phyloP scores from a whole-genome alignment of 2,113 vertebrate genomes.

The Alethe diademata region DNA sequence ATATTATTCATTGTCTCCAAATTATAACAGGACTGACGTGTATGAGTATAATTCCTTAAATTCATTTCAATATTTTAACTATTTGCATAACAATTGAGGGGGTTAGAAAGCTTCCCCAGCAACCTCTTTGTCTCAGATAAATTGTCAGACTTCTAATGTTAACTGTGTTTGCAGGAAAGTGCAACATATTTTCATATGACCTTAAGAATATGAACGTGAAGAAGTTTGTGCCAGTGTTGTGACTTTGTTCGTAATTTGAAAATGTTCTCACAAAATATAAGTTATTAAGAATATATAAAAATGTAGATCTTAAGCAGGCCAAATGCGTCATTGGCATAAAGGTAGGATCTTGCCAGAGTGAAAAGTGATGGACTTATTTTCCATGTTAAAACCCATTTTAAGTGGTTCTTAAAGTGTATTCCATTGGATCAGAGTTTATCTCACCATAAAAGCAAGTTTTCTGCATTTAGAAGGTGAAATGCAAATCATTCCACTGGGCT shows the following conservation, averaged over 20 bases:
- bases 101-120: neutral
- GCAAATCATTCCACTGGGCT: no score
- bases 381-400: neutral
- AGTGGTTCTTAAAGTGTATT: neutral
- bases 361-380: neutral
- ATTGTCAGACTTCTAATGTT: slow-evolving; percentile 17
- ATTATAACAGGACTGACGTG: slow-evolving; percentile 62
- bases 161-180: slow-evolving; percentile 5
- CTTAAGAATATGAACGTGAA: neutral
- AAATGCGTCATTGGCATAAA: neutral
- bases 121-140: slow-evolving; percentile 43
- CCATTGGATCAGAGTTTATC: neutral
- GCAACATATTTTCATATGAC: slow-evolving; percentile 18
- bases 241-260: slow-evolving; percentile 7
- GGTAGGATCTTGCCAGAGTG: neutral
- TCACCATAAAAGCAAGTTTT: neutral
- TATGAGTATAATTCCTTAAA: slow-evolving; percentile 61
- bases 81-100: slow-evolving; percentile 63
- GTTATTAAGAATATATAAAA: slow-evolving; percentile 21
- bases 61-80: slow-evolving; percentile 75
- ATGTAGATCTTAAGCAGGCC: neutral
- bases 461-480: neutral
- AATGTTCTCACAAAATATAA: slow-evolving; percentile 31
- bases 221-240: slow-evolving; percentile 1
- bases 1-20: slow-evolving; percentile 76